Evolutionary conservation across 37 sponge, comb jelly and placozoan species (phyloP).

Genomic region (Beroe forskalii): DNA sequence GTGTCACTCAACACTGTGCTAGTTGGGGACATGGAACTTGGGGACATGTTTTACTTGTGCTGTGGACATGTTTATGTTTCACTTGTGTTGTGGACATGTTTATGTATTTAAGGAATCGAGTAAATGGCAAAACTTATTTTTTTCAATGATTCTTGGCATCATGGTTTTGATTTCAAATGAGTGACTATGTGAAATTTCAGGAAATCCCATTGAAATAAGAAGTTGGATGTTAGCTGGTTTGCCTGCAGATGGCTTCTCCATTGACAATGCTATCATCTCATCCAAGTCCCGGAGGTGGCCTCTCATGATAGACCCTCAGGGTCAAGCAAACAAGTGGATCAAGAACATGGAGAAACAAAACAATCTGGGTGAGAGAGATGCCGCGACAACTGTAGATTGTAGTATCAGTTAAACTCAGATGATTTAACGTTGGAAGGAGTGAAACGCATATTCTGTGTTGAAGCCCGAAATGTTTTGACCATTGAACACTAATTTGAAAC

Average conservation of each 20-base stretch:
- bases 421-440: no score
- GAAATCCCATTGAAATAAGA: slow-evolving; percentile 52
- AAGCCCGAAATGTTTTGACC: no score
- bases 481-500: no score
- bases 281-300: slow-evolving; percentile 60
- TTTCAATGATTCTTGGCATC: neutral
- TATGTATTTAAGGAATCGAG: no score
- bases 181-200: neutral
- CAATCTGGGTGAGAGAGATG: slow-evolving; percentile 52
- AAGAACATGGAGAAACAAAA: slow-evolving; percentile 65
- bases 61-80: no score
- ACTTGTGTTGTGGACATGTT: no score
- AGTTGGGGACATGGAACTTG: neutral
- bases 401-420: no score
- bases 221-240: slow-evolving; percentile 66
- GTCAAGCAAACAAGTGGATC: slow-evolving; percentile 66
- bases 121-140: no score
- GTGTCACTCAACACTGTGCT: slow-evolving; percentile 49
- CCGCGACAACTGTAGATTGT: no score
- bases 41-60: no score
- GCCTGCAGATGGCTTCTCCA: slow-evolving; percentile 60
- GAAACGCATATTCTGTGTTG: no score
- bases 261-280: slow-evolving; percentile 62
- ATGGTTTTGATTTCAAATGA: neutral
- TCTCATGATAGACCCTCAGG: slow-evolving; percentile 66